phyloP scores from a whole-genome alignment of 2,113 vertebrate species.

The Myrmophylax atrothorax region DNA sequence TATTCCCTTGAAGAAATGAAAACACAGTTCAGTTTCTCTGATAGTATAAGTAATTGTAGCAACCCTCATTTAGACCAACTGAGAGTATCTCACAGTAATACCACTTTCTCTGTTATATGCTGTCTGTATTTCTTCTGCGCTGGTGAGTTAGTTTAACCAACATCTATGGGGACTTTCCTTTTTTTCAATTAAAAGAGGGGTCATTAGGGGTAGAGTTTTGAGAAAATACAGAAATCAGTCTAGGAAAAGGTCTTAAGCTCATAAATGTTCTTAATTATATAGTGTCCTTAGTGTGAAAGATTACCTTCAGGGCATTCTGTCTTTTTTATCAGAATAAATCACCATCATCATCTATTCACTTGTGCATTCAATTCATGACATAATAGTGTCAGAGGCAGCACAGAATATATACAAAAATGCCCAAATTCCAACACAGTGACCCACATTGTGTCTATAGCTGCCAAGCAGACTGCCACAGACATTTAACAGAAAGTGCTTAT shows the following conservation, averaged over 20 bases:
- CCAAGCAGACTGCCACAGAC: conserved; percentile 60
- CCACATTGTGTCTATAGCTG: conserved; percentile 55
- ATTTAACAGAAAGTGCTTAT: conserved; percentile 35
- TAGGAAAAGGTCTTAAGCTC: conserved; percentile 33
- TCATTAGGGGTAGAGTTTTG: conserved; percentile 55
- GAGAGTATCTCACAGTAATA: neutral
- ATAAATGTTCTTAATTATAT: conserved; percentile 58
- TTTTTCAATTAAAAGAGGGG: conserved; percentile 48
- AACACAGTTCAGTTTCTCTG: neutral
- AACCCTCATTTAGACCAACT: neutral
- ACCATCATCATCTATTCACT: conserved; percentile 58
- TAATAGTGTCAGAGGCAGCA: conserved; percentile 67
- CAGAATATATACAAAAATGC: conserved; percentile 61
- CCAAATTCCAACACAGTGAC: conserved; percentile 66
- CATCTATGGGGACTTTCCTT: neutral
- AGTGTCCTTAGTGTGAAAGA: conserved; percentile 44
- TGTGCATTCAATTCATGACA: conserved; percentile 49
- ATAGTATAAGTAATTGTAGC: neutral
- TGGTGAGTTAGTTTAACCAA: conserved; percentile 5
- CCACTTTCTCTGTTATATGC: neutral
- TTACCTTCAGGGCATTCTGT: conserved; percentile 39
- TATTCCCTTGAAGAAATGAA: neutral
- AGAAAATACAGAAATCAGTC: conserved; percentile 61
- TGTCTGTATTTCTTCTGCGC: neutral
- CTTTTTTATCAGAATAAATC: conserved; percentile 70